Percentiles rank a stretch among this genome's conserved stretches.
phyloP scores from a whole-genome alignment of 2,888 invertebrate genomes.

The Agrotis puta region DNA sequence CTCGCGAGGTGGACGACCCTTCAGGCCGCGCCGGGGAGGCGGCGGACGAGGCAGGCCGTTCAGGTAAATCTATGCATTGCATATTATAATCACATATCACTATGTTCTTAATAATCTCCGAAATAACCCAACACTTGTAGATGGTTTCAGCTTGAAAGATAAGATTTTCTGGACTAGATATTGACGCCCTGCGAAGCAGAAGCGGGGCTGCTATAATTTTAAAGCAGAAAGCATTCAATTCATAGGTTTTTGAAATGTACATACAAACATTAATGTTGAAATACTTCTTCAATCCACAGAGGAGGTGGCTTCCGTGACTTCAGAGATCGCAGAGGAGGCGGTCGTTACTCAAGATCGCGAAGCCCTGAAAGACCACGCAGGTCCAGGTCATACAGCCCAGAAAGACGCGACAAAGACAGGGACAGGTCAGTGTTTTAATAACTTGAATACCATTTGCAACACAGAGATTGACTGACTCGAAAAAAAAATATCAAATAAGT shows the following conservation, averaged over 20 bases:
- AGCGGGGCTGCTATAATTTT: no score
- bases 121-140: no score
- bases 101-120: no score
- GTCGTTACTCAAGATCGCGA: conserved; percentile 91
- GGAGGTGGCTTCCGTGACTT: conserved; percentile 92
- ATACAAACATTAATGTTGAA: neutral
- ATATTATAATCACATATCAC: no score
- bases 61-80: conserved; percentile 72
- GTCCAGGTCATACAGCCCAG: conserved; percentile 88
- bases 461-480: no score
- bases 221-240: no score
- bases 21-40: conserved; percentile 83
- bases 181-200: no score
- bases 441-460: neutral
- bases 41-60: conserved; percentile 86
- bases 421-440: conserved; percentile 79
- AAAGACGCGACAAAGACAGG: conserved; percentile 87
- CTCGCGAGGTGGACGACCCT: conserved; percentile 82
- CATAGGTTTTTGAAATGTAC: no score
- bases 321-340: conserved; percentile 93
- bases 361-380: conserved; percentile 88
- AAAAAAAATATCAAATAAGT: neutral
- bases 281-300: conserved; percentile 55
- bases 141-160: no score
- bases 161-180: no score